phyloP scores from a whole-genome alignment of 2,797 vertebrate genomes.

The Pseudochirops corinnae region DNA sequence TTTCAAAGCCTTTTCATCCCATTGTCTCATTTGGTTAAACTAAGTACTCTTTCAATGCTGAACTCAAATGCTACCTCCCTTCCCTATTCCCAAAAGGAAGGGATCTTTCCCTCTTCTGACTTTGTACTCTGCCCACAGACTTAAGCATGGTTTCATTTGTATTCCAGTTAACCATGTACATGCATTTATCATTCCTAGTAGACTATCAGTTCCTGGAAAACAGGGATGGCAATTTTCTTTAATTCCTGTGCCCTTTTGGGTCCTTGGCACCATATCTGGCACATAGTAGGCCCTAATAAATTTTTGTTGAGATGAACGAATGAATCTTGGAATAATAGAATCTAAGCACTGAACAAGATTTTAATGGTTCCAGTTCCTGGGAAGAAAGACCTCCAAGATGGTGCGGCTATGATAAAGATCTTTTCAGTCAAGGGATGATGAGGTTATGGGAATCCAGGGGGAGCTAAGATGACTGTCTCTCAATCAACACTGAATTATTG shows the following conservation, averaged over 20 bases:
- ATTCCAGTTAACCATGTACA: background rate
- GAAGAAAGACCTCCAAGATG: background rate
- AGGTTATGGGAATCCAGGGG: background rate
- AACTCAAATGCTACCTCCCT: background rate
- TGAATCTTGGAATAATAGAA: background rate
- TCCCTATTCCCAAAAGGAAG: background rate
- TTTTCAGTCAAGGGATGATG: background rate
- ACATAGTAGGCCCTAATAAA: background rate
- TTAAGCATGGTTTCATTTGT: background rate
- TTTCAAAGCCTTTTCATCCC: background rate
- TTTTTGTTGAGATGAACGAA: background rate
- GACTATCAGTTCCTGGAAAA: background rate
- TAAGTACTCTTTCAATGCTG: background rate
- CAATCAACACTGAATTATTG: background rate
- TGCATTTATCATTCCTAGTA: background rate
- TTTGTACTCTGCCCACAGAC: background rate
- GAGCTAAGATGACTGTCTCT: background rate
- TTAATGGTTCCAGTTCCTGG: background rate
- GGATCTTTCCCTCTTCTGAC: background rate
- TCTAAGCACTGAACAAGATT: background rate
- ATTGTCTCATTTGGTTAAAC: background rate
- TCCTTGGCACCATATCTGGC: background rate
- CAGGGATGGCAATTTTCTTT: background rate
- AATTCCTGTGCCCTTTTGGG: background rate
- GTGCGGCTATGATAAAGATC: background rate